Evolutionary conservation across 2,113 vertebrate genomes (phyloP).

Genomic region (Epinephelus moara): DNA sequence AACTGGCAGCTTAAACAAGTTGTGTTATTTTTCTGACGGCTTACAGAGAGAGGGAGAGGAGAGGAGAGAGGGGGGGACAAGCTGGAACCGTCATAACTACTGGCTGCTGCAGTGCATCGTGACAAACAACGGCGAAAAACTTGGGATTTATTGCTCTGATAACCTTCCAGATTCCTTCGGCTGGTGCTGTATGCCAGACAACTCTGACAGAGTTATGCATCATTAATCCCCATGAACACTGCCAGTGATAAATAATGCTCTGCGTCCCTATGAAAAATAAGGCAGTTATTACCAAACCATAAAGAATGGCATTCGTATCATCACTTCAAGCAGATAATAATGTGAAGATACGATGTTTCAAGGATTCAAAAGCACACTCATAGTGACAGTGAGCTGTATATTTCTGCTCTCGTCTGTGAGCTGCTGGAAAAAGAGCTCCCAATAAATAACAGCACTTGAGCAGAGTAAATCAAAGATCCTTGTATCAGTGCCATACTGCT

Average conservation of each 20-base stretch:
- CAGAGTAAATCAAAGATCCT: conserved; percentile 68
- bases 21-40: conserved; percentile 65
- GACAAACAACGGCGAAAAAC: conserved; percentile 76
- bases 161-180: conserved; percentile 83
- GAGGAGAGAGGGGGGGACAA: conserved; percentile 7
- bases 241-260: conserved; percentile 80
- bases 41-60: conserved; percentile 47
- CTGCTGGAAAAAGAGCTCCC: conserved; percentile 43
- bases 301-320: conserved; percentile 77
- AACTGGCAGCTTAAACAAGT: conserved; percentile 68
- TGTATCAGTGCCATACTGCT: conserved; percentile 57
- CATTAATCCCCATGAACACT: conserved; percentile 81
- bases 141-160: conserved; percentile 83
- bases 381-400: conserved; percentile 68
- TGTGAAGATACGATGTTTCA: conserved; percentile 67
- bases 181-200: conserved; percentile 75
- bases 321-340: conserved; percentile 78
- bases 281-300: conserved; percentile 81
- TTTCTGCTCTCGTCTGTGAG: conserved; percentile 57
- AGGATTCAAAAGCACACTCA: conserved; percentile 65
- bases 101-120: conserved; percentile 70
- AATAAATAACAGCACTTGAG: conserved; percentile 75
- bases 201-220: conserved; percentile 79
- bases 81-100: conserved; percentile 66
- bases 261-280: conserved; percentile 78